Conservation (phyloP, 2,888 invertebrate genomes). For the Syrista parreyssii region DNA sequence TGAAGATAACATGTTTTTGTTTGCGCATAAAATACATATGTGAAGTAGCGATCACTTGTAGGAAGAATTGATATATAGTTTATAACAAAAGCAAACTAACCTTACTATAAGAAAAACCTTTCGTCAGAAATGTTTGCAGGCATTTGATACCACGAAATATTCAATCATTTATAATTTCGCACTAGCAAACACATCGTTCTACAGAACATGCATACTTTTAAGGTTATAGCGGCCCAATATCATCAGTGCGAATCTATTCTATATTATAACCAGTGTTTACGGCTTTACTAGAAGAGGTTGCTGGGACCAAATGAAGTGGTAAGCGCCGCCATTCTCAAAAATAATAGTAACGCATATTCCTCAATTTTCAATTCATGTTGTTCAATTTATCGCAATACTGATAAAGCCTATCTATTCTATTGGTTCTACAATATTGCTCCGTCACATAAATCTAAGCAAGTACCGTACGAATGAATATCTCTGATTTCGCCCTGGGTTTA, state of each 20-base stretch:
- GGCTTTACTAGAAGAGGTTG: neutral
- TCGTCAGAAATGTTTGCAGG: neutral
- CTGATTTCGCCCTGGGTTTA: neutral
- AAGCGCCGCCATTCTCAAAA: neutral
- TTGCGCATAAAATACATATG: neutral
- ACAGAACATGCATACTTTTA: neutral
- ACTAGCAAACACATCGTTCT: neutral
- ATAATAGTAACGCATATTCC: neutral
- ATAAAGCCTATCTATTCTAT: neutral
- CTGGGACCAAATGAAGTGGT: neutral
- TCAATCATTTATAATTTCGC: neutral
- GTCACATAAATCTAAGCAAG: neutral
- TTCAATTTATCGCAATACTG: neutral
- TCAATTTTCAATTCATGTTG: neutral
- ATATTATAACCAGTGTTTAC: neutral
- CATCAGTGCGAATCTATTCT: neutral
- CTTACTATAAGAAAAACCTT: neutral
- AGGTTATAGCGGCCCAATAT: neutral
- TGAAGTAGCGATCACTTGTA: neutral
- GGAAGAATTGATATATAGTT: neutral
- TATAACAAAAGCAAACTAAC: neutral
- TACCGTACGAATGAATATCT: neutral
- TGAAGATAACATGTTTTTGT: neutral
- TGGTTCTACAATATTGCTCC: neutral
- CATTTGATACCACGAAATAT: neutral